These are phyloP conservation scores for Hylaea fasciaria DNA, from an alignment of 2,888 invertebrate genomes.

Conservation along the genomic window DNA sequence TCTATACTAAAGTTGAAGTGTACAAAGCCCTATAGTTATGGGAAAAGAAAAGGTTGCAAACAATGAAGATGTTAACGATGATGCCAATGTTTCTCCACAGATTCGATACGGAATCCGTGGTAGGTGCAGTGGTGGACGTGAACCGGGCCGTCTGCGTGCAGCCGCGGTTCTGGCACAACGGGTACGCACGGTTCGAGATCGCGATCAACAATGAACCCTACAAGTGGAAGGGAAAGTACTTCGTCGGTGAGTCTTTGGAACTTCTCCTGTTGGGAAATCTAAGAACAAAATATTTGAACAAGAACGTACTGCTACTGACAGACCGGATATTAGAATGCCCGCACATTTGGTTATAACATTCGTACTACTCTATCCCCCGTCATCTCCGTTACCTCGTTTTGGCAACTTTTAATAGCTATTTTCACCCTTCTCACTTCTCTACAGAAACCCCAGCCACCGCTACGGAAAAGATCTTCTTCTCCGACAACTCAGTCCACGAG, in stretches of 20 bases:
- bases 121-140: conserved; percentile 90
- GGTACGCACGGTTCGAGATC: conserved; percentile 94
- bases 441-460: conserved; percentile 95
- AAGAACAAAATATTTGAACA: too few relatives aligned
- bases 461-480: conserved; percentile 93
- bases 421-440: conserved; percentile 8
- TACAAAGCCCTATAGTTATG: too few relatives aligned
- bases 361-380: too few relatives aligned
- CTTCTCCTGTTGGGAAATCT: conserved; percentile 3
- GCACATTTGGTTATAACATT: too few relatives aligned
- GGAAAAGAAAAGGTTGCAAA: too few relatives aligned
- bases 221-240: conserved; percentile 96
- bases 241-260: conserved; percentile 89
- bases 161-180: conserved; percentile 94
- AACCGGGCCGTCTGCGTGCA: conserved; percentile 96
- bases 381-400: too few relatives aligned
- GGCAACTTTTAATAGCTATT: too few relatives aligned
- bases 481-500: conserved; percentile 89
- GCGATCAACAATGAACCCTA: conserved; percentile 93
- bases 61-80: not conserved
- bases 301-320: too few relatives aligned
- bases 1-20: too few relatives aligned
- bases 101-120: conserved; percentile 92
- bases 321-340: too few relatives aligned
- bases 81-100: conserved; percentile 50